A percentile compares a stretch with the other conserved stretches of the same genome.
phyloP scores from a whole-genome alignment of 30 jellyfish, hydroid and myxozoan genomes.

The Hydractinia echinata region DNA sequence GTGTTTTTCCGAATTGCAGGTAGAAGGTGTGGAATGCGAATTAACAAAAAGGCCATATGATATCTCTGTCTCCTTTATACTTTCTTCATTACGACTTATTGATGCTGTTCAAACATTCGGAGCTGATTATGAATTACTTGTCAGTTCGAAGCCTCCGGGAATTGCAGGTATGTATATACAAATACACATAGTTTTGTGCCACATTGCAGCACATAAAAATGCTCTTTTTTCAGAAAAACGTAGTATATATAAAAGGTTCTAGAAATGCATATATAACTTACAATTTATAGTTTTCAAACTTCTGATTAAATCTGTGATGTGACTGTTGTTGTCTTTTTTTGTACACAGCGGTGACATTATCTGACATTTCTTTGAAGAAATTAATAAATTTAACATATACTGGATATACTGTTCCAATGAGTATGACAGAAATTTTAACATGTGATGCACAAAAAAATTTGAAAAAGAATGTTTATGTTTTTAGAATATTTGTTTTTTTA shows the following conservation, averaged over 20 bases:
- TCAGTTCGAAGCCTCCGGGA: constrained; percentile 48
- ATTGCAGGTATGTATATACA: not conserved
- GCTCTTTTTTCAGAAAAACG: too few species aligned
- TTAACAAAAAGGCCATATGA: constrained; percentile 82
- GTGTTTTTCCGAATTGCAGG: constrained; percentile 79
- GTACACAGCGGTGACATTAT: not conserved
- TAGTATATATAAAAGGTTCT: too few species aligned
- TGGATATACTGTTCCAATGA: too few species aligned
- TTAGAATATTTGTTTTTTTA: too few species aligned
- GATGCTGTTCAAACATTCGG: constrained; percentile 97
- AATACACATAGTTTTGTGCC: not conserved
- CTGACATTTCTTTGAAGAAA: too few species aligned
- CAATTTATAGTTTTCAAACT: not conserved
- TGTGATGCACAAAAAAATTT: too few species aligned
- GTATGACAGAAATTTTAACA: too few species aligned
- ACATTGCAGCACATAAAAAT: too few species aligned
- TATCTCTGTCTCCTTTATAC: constrained; percentile 64
- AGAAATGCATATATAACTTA: too few species aligned
- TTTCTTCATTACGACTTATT: constrained; percentile 73
- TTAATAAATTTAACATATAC: too few species aligned
- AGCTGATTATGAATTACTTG: constrained; percentile 76
- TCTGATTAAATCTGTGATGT: not conserved
- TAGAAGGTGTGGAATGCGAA: constrained; percentile 85
- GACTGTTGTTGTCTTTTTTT: not conserved
- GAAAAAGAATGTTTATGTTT: too few species aligned